These are phyloP conservation scores for Excalfactoria chinensis DNA, from an alignment of 2,113 vertebrate genomes.

Conservation along the genomic window DNA sequence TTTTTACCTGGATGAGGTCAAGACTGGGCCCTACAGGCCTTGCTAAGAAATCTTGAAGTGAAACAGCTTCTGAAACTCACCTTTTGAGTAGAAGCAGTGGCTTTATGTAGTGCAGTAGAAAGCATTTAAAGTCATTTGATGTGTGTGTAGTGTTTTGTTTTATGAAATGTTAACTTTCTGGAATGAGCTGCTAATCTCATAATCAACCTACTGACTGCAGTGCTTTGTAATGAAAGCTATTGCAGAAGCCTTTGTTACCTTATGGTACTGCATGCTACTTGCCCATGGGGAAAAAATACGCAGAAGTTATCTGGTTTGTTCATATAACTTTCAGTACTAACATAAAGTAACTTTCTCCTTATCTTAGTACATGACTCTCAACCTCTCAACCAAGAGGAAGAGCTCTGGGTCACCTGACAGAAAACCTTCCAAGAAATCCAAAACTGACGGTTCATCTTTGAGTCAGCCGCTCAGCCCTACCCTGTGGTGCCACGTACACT, in stretches of 20 bases:
- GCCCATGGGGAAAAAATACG: not conserved
- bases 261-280: not conserved
- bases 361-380: slow-evolving; percentile 93
- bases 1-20: not conserved
- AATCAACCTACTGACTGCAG: rapidly evolving
- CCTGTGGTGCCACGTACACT: slow-evolving; percentile 91
- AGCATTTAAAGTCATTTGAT: not conserved
- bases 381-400: slow-evolving; percentile 91
- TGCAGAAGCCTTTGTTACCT: not conserved
- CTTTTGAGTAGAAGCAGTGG: not conserved
- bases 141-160: not conserved
- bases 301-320: not conserved
- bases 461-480: slow-evolving; percentile 88
- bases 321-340: slow-evolving; percentile 31
- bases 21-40: not conserved
- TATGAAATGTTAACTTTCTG: not conserved
- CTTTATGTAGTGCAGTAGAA: not conserved
- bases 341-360: slow-evolving; percentile 14
- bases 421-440: slow-evolving; percentile 87
- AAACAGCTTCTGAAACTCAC: not conserved
- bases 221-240: not conserved
- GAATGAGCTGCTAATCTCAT: not conserved
- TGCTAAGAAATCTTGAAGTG: not conserved
- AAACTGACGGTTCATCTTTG: slow-evolving; percentile 80
- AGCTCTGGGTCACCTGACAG: slow-evolving; percentile 87